Conservation (phyloP, 2,797 vertebrate genomes). For the Anguilla obscura region DNA sequence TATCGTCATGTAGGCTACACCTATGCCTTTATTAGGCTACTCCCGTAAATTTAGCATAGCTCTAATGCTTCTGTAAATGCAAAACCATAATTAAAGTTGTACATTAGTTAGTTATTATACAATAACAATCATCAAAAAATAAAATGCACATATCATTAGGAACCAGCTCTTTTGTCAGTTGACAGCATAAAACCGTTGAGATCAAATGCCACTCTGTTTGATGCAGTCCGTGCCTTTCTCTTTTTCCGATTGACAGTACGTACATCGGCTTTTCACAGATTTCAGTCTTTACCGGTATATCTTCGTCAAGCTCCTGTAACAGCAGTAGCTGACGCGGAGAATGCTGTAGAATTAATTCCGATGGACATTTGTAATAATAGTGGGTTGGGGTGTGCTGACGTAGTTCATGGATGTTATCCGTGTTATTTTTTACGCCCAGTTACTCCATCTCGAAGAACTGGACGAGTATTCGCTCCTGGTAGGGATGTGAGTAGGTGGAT, state of each 20-base stretch:
- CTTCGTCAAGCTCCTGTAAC: not conserved
- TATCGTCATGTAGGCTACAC: not conserved
- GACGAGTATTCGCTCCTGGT: not conserved
- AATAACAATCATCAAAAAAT: not conserved
- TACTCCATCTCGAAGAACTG: conserved; percentile 2
- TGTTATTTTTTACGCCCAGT: not conserved
- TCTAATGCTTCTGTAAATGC: not conserved
- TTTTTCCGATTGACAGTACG: not conserved
- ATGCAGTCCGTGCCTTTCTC: not conserved
- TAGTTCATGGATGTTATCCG: not conserved
- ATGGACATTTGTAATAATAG: conserved; percentile 16
- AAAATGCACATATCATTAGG: not conserved
- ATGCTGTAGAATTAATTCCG: not conserved
- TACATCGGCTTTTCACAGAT: not conserved
- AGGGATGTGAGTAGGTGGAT: not conserved
- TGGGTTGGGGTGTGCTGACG: not conserved
- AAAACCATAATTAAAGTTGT: not conserved
- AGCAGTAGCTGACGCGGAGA: not conserved
- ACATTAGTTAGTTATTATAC: not conserved
- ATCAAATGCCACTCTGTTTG: not conserved
- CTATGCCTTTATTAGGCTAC: not conserved
- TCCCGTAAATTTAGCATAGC: not conserved
- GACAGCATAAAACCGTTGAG: not conserved
- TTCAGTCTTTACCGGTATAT: not conserved
- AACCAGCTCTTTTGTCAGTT: not conserved